Percentiles rank a stretch among this genome's conserved stretches.
phyloP scores from a whole-genome alignment of 1,140 invertebrate genomes.

The Bombus confusus region DNA sequence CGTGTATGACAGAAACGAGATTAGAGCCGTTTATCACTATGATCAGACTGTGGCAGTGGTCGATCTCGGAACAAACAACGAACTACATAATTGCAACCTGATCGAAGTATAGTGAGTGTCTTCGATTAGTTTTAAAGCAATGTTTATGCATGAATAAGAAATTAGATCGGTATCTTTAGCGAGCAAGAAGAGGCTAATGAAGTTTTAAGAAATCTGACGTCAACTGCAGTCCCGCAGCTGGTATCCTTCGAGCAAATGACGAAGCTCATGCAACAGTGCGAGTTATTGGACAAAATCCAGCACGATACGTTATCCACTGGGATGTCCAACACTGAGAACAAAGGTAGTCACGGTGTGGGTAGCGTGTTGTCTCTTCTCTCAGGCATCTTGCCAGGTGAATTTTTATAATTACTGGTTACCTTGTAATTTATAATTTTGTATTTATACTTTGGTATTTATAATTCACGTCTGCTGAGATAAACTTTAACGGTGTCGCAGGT shows the following conservation, averaged over 20 bases:
- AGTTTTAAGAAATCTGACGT: constrained; percentile 84
- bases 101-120: constrained; percentile 91
- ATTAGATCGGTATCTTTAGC: constrained; percentile 78
- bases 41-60: constrained; percentile 92
- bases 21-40: constrained; percentile 85
- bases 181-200: constrained; percentile 86
- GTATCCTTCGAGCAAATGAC: constrained; percentile 88
- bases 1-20: constrained; percentile 32
- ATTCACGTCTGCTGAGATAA: neutral
- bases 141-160: neutral
- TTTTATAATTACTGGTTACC: neutral
- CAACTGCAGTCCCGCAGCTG: constrained; percentile 84
- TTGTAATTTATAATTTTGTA: too few relatives aligned
- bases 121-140: neutral
- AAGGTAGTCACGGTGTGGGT: constrained; percentile 81
- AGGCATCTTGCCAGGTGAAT: constrained; percentile 89
- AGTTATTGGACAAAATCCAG: constrained; percentile 82
- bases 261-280: constrained; percentile 89
- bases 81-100: constrained; percentile 89
- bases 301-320: constrained; percentile 70
- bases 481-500: constrained; percentile 82
- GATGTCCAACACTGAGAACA: constrained; percentile 74
- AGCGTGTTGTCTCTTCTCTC: constrained; percentile 87
- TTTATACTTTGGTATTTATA: neutral
- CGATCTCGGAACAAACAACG: constrained; percentile 86